Percentiles rank a stretch among this genome's conserved stretches.
Conservation (phyloP, 2,888 invertebrate genomes). For the Apomyelois bistriatella region DNA sequence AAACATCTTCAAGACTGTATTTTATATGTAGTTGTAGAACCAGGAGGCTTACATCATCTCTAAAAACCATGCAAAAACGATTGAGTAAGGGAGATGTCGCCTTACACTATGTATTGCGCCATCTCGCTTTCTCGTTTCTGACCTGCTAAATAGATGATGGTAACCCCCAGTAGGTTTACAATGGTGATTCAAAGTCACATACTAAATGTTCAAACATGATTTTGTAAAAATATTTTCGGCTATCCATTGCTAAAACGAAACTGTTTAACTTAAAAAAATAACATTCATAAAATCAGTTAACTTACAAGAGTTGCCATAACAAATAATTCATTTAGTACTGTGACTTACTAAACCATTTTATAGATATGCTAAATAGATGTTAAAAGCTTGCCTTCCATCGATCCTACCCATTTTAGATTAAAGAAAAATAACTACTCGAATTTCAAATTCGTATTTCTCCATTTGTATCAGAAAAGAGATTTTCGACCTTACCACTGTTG, state of each 20-base stretch:
- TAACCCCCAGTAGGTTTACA: slow-evolving; percentile 13
- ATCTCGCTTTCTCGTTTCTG: too few relatives aligned
- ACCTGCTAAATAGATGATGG: too few relatives aligned
- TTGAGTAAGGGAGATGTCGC: too few relatives aligned
- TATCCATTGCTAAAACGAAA: not conserved
- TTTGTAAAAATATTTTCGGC: not conserved
- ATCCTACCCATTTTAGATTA: not conserved
- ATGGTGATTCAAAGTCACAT: not conserved
- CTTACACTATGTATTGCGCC: too few relatives aligned
- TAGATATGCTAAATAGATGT: slow-evolving; percentile 6
- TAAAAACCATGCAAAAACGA: too few relatives aligned
- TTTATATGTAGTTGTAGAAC: slow-evolving; percentile 11
- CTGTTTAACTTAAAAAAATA: not conserved
- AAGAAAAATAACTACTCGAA: slow-evolving; percentile 1
- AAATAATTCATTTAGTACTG: slow-evolving; percentile 10
- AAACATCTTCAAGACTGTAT: slow-evolving; percentile 13
- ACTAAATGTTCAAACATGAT: slow-evolving; percentile 6
- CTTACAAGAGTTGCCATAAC: slow-evolving; percentile 1
- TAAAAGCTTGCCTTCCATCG: slow-evolving; percentile 8
- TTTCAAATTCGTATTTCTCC: not conserved
- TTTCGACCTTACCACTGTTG: slow-evolving; percentile 12
- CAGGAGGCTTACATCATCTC: too few relatives aligned
- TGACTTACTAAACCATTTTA: slow-evolving; percentile 3
- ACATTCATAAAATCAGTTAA: not conserved
- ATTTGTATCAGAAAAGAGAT: not conserved